phyloP scores from a whole-genome alignment of 2,113 vertebrate species.

The Serinus canaria region DNA sequence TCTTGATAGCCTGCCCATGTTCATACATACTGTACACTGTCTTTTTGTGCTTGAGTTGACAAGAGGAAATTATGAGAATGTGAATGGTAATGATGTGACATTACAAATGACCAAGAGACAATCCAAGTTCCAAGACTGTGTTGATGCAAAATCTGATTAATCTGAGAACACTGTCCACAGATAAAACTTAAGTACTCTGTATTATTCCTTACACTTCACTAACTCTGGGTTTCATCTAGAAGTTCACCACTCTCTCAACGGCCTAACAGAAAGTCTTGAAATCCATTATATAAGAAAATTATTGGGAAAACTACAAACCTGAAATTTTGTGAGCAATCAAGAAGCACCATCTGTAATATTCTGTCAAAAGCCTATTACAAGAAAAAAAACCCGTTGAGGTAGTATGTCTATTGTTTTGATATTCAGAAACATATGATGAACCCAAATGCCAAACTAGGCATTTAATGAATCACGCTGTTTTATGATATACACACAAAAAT shows the following conservation, averaged over 20 bases:
- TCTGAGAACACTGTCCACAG: not conserved
- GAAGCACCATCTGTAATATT: constrained; percentile 59
- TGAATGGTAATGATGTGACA: not conserved
- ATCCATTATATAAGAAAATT: not conserved
- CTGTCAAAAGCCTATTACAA: constrained; percentile 32
- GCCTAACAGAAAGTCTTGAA: not conserved
- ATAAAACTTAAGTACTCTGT: not conserved
- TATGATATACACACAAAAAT: constrained; percentile 16
- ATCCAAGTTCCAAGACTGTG: not conserved
- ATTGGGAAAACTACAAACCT: constrained; percentile 8
- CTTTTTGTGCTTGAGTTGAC: not conserved
- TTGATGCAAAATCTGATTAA: not conserved
- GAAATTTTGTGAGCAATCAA: constrained; percentile 48
- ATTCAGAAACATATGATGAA: constrained; percentile 55
- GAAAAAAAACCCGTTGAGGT: constrained; percentile 50
- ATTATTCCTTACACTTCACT: not conserved
- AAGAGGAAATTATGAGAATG: not conserved
- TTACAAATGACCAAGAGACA: not conserved
- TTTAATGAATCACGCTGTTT: constrained; percentile 63
- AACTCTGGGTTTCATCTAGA: not conserved
- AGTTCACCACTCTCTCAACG: not conserved
- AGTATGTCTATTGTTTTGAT: constrained; percentile 42
- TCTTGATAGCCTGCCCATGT: not conserved
- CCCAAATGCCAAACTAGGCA: constrained; percentile 64
- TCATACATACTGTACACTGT: not conserved